phyloP scores from a whole-genome alignment of 2,113 vertebrate genomes.

The Paramormyrops kingsleyae region DNA sequence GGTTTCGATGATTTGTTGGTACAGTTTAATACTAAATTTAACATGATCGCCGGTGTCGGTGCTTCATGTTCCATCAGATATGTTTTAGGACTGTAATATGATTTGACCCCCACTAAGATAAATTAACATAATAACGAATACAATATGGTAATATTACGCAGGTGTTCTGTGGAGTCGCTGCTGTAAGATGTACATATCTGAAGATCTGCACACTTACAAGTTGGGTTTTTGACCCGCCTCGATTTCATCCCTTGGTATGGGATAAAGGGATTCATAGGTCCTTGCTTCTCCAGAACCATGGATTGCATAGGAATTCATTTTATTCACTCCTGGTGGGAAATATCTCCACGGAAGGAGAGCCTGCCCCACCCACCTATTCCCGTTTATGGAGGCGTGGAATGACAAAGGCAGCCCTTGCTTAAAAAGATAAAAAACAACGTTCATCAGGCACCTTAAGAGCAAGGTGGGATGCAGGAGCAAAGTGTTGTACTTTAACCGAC shows the following conservation, averaged over 20 bases:
- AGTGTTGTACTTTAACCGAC: slow-evolving; percentile 51
- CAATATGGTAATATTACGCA: not conserved
- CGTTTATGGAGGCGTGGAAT: slow-evolving; percentile 47
- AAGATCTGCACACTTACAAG: slow-evolving; percentile 52
- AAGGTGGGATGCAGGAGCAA: not conserved
- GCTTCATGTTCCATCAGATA: not conserved
- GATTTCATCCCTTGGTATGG: slow-evolving; percentile 49
- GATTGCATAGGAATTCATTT: slow-evolving; percentile 67
- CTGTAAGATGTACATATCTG: not conserved
- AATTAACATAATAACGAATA: not conserved
- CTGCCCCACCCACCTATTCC: slow-evolving; percentile 49
- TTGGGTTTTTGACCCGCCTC: slow-evolving; percentile 49
- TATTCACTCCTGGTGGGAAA: slow-evolving; percentile 61
- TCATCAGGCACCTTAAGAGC: not conserved
- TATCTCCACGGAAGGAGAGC: slow-evolving; percentile 54
- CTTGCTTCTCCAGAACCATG: slow-evolving; percentile 53
- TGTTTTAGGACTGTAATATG: not conserved
- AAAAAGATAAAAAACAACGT: slow-evolving; percentile 23
- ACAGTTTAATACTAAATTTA: not conserved
- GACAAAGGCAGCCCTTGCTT: slow-evolving; percentile 65
- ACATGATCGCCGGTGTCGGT: not conserved
- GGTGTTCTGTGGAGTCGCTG: not conserved
- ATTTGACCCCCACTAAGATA: not conserved
- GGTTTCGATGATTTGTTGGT: not conserved
- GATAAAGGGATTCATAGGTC: slow-evolving; percentile 59